Conservation (phyloP, 2,113 vertebrate genomes). For the Hippoglossus stenolepis region DNA sequence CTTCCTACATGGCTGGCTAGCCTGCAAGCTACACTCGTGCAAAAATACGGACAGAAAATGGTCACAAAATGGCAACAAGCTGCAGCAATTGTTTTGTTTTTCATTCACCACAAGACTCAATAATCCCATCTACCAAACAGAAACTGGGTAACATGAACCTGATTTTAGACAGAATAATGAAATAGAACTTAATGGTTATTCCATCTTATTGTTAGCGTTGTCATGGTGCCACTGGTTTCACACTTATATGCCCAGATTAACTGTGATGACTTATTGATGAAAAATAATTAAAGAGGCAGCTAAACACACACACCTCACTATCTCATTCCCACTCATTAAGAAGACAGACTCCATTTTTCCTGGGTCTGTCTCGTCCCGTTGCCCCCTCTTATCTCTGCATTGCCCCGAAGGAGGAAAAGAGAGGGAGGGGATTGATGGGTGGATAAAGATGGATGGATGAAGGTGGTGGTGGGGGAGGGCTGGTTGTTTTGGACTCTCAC, state of each 20-base stretch:
- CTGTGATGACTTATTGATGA: constrained; percentile 19
- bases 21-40: neutral
- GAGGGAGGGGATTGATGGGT: neutral
- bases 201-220: neutral
- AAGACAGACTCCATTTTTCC: constrained; percentile 34
- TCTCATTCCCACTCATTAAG: constrained; percentile 21
- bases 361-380: constrained; percentile 11
- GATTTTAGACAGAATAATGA: neutral
- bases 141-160: neutral
- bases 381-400: constrained; percentile 52
- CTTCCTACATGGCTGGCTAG: neutral
- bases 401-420: constrained; percentile 42
- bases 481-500: constrained; percentile 80
- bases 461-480: constrained; percentile 21
- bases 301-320: constrained; percentile 9
- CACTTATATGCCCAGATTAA: neutral
- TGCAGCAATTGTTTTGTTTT: neutral
- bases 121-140: neutral
- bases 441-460: constrained; percentile 1
- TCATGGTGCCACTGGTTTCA: neutral
- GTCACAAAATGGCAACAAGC: neutral
- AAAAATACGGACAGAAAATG: neutral
- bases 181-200: neutral
- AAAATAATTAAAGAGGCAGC: constrained; percentile 23
- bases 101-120: neutral